phyloP scores from a whole-genome alignment of 1,140 invertebrate genomes.

The Brachionus paranguensis region DNA sequence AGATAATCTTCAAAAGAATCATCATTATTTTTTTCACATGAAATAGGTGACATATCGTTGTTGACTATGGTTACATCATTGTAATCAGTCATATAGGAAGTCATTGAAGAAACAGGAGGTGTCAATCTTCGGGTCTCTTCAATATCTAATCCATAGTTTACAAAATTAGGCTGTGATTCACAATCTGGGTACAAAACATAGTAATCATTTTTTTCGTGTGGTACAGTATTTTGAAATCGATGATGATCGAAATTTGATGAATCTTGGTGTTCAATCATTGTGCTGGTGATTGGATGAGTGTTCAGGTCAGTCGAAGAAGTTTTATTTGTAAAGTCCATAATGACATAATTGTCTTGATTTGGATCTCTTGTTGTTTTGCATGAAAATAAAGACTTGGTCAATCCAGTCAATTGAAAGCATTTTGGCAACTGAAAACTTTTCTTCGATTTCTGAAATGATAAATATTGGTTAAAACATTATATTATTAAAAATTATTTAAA shows the following conservation, averaged over 20 bases:
- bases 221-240: background rate
- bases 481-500: background rate
- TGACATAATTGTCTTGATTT: background rate
- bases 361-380: background rate
- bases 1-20: background rate
- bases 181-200: background rate
- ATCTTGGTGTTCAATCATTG: background rate
- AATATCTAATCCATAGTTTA: background rate
- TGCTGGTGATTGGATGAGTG: background rate
- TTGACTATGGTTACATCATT: background rate
- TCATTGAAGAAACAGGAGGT: background rate
- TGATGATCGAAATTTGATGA: background rate
- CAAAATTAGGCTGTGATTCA: background rate
- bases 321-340: background rate
- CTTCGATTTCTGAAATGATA: background rate
- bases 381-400: background rate
- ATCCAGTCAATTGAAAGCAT: background rate
- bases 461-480: background rate
- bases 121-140: background rate
- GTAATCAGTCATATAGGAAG: background rate
- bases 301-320: background rate
- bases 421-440: background rate
- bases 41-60: background rate
- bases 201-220: background rate
- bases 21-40: background rate